Evolutionary conservation across 2,888 invertebrate species (phyloP).

Genomic region (Ophonus ardosiacus): DNA sequence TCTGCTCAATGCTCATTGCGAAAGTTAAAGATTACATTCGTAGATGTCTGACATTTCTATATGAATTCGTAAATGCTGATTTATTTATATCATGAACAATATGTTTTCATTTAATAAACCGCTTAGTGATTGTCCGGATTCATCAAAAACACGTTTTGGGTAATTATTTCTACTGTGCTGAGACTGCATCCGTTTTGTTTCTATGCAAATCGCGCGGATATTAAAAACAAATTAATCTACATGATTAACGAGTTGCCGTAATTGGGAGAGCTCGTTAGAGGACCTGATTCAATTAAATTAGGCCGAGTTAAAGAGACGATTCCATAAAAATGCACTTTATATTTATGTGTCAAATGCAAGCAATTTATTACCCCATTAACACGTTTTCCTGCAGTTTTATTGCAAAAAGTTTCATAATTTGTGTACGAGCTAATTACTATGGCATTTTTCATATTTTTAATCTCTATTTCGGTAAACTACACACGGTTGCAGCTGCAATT

Average conservation of each 20-base stretch:
- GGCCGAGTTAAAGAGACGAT: not conserved
- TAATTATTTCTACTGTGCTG: not conserved
- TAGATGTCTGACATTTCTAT: not conserved
- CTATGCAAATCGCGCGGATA: conserved; percentile 22
- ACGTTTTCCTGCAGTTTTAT: conserved; percentile 28
- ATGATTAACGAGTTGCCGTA: conserved; percentile 29
- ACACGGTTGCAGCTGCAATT: not conserved
- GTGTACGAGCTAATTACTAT: not conserved
- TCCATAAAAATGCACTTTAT: conserved; percentile 31
- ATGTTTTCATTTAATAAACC: conserved; percentile 16
- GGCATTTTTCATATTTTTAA: not conserved
- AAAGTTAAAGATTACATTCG: not conserved
- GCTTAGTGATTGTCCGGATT: not conserved
- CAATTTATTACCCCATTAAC: conserved; percentile 30
- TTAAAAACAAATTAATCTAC: conserved; percentile 44
- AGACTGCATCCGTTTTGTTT: not conserved
- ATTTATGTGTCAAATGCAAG: conserved; percentile 18
- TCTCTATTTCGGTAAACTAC: not conserved
- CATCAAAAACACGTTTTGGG: not conserved
- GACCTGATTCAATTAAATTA: conserved; percentile 6
- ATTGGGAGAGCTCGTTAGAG: conserved; percentile 14
- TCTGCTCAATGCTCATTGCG: not conserved
- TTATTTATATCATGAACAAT: not conserved
- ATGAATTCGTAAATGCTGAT: not conserved
- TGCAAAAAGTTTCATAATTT: not conserved